Conservation (phyloP, 2,113 vertebrate genomes). For the Accipiter virgatus region DNA sequence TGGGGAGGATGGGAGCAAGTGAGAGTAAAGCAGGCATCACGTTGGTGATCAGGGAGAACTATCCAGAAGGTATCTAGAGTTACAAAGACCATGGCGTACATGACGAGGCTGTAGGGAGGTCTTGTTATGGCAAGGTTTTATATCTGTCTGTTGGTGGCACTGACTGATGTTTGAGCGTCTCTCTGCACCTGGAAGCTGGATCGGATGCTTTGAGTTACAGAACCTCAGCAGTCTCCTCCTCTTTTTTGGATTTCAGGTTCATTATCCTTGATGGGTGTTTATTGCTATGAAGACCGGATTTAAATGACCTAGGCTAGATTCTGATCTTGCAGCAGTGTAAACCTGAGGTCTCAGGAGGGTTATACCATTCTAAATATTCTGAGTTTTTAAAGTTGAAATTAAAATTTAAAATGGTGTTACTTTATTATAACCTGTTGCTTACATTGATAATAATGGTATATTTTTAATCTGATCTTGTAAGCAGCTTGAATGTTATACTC, state of each 20-base stretch:
- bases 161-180: neutral
- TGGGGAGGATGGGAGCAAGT: neutral
- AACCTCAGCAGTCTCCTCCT: neutral
- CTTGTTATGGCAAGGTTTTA: neutral
- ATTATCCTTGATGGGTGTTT: neutral
- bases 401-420: neutral
- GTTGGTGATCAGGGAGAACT: accelerated
- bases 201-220: neutral
- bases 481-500: neutral
- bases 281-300: neutral
- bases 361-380: neutral
- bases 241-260: neutral
- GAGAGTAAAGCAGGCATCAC: neutral
- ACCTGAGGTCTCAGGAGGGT: neutral
- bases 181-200: neutral
- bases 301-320: neutral
- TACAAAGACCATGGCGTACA: neutral
- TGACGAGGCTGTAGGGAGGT: neutral
- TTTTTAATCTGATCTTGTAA: neutral
- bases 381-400: neutral
- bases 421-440: neutral
- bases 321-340: neutral
- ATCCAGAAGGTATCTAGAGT: neutral
- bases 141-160: neutral
- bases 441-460: neutral